A percentile compares a stretch with the other conserved stretches of the same genome.
These are phyloP conservation scores for Phalloptychus januarius DNA, from an alignment of 2,797 vertebrate species.

Conservation along the genomic window DNA sequence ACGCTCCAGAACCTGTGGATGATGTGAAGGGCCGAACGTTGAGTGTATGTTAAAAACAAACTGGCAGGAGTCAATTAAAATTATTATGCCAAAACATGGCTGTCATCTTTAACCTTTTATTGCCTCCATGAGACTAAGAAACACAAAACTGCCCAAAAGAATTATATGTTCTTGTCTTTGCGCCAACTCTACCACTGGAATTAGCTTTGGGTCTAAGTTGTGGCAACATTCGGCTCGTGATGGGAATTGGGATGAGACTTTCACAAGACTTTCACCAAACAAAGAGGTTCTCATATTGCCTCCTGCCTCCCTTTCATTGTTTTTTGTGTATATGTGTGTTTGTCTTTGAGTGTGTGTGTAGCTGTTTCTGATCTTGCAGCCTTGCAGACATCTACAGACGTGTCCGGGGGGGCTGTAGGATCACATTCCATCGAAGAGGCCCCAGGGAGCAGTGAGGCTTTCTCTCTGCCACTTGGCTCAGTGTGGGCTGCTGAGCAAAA, in stretches of 20 bases:
- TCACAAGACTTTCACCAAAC: conserved; percentile 54
- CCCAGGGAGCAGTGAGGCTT: conserved; percentile 77
- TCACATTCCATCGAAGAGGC: conserved; percentile 86
- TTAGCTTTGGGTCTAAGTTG: conserved; percentile 51
- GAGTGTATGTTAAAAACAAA: neutral
- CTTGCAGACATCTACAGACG: conserved; percentile 82
- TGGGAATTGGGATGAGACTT: conserved; percentile 61
- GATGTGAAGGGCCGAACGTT: conserved; percentile 4
- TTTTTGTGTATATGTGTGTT: conserved; percentile 44
- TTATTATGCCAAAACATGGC: conserved; percentile 24
- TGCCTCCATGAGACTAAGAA: conserved; percentile 18
- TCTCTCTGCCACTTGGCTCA: conserved; percentile 81
- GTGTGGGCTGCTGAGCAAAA: conserved; percentile 70
- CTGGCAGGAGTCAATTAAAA: neutral
- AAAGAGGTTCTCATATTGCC: conserved; percentile 51
- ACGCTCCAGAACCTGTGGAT: conserved; percentile 91
- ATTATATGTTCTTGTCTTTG: conserved; percentile 23
- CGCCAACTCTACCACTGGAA: conserved; percentile 46
- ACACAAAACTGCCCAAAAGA: conserved; percentile 21
- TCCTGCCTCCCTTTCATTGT: conserved; percentile 65
- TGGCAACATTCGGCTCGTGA: conserved; percentile 58
- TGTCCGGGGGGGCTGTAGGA: conserved; percentile 77
- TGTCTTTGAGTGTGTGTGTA: conserved; percentile 45
- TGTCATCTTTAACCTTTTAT: conserved; percentile 41
- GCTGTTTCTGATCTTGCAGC: conserved; percentile 67